Percentiles rank a stretch among this genome's conserved stretches.
These are phyloP conservation scores for Xyrichtys novacula DNA, from an alignment of 2,797 vertebrate genomes.

Conservation along the genomic window DNA sequence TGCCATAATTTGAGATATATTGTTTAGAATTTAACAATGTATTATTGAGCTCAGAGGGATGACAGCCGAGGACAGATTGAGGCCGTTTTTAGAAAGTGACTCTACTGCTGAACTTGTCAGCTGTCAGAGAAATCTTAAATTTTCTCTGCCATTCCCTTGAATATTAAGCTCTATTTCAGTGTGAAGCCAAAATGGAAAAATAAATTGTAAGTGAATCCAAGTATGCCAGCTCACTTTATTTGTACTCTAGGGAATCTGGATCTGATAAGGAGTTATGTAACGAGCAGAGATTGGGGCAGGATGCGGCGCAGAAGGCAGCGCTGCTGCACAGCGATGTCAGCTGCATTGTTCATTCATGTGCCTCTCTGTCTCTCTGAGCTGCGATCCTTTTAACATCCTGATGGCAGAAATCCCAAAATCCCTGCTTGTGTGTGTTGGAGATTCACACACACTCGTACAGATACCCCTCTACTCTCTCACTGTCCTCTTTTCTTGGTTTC, in stretches of 20 bases:
- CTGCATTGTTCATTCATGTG: constrained; percentile 70
- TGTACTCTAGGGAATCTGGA: constrained; percentile 50
- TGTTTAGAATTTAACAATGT: background rate
- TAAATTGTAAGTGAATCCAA: constrained; percentile 39
- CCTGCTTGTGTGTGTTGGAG: constrained; percentile 49
- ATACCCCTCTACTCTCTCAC: constrained; percentile 35
- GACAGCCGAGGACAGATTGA: background rate
- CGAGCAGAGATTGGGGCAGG: constrained; percentile 52
- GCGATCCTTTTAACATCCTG: constrained; percentile 46
- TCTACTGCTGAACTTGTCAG: background rate
- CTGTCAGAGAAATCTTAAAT: background rate
- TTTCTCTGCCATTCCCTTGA: background rate
- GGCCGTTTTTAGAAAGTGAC: background rate
- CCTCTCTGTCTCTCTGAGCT: constrained; percentile 41
- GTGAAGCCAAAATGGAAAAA: constrained; percentile 26
- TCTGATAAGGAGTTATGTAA: constrained; percentile 57
- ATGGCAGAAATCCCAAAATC: constrained; percentile 61
- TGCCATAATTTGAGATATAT: too few relatives aligned
- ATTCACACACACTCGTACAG: constrained; percentile 41
- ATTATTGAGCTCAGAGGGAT: background rate
- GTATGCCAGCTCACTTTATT: constrained; percentile 37
- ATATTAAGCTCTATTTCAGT: constrained; percentile 23
- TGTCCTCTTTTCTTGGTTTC: constrained; percentile 45
- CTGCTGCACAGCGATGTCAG: constrained; percentile 54
- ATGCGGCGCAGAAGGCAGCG: constrained; percentile 60